Percentiles rank a stretch among this genome's conserved stretches.
Evolutionary conservation across 2,797 vertebrate species (phyloP).

Genomic region (Micropoecilia bifurca): DNA sequence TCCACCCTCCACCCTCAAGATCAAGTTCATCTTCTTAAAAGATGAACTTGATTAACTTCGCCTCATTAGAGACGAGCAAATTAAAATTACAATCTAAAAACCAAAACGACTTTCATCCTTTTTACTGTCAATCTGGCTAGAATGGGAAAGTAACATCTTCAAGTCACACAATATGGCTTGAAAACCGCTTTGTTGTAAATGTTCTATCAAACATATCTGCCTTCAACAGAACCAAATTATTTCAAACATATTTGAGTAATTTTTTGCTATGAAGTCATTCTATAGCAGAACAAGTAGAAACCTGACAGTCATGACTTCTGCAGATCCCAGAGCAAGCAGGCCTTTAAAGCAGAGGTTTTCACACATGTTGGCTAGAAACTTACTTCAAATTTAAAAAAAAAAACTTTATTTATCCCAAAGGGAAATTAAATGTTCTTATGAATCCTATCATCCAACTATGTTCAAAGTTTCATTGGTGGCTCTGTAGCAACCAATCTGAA

Average conservation of each 20-base stretch:
- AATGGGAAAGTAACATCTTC: neutral
- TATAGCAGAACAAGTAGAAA: neutral
- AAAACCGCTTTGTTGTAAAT: neutral
- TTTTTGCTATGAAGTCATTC: neutral
- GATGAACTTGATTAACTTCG: neutral
- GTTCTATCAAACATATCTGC: neutral
- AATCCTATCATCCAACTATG: too few species aligned
- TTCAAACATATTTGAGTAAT: neutral
- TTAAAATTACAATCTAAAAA: too few species aligned
- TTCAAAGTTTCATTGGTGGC: too few species aligned
- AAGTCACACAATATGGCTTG: neutral
- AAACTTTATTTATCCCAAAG: too few species aligned
- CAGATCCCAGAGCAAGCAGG: neutral
- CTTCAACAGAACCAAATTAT: neutral
- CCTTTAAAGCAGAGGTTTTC: neutral
- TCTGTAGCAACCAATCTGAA: too few species aligned
- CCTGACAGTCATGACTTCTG: neutral
- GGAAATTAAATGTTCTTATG: too few species aligned
- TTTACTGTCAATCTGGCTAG: neutral
- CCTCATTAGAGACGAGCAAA: neutral
- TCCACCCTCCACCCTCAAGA: too few species aligned
- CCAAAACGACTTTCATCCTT: neutral
- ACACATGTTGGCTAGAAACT: neutral
- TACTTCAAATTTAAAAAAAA: neutral
- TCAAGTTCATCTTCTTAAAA: too few species aligned